Conservation (phyloP, 2,113 vertebrate genomes). For the Galemys pyrenaicus region DNA sequence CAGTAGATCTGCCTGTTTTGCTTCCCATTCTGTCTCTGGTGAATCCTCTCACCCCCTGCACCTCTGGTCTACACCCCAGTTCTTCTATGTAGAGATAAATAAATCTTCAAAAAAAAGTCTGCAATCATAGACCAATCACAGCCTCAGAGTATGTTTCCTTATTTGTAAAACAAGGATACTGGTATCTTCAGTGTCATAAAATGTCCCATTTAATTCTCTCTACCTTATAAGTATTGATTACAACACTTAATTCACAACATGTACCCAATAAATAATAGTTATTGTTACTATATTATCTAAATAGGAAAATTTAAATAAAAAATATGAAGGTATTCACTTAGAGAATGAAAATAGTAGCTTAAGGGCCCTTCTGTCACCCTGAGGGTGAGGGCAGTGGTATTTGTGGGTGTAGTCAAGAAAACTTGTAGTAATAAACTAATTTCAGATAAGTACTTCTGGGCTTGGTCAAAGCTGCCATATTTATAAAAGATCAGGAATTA, state of each 20-base stretch:
- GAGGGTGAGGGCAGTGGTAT: not conserved
- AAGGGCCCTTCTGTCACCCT: not conserved
- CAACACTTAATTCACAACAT: not conserved
- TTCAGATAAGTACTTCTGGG: not conserved
- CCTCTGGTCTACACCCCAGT: too few relatives aligned
- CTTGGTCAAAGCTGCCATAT: not conserved
- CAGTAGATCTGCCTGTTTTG: too few relatives aligned
- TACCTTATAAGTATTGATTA: not conserved
- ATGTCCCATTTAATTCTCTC: not conserved
- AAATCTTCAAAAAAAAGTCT: not conserved
- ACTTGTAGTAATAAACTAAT: not conserved
- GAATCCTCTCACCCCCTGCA: too few relatives aligned
- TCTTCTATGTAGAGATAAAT: too few relatives aligned
- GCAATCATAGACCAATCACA: not conserved
- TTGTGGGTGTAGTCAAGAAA: not conserved
- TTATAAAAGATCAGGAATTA: not conserved
- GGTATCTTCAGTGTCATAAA: not conserved
- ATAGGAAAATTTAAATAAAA: not conserved
- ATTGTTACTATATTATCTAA: not conserved
- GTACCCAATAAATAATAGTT: not conserved
- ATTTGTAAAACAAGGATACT: not conserved
- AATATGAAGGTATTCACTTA: not conserved
- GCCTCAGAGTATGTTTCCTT: not conserved
- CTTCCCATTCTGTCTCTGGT: too few relatives aligned
- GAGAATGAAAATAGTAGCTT: not conserved